Conservation (phyloP, 2,113 vertebrate species). For the Corythaixoides concolor region DNA sequence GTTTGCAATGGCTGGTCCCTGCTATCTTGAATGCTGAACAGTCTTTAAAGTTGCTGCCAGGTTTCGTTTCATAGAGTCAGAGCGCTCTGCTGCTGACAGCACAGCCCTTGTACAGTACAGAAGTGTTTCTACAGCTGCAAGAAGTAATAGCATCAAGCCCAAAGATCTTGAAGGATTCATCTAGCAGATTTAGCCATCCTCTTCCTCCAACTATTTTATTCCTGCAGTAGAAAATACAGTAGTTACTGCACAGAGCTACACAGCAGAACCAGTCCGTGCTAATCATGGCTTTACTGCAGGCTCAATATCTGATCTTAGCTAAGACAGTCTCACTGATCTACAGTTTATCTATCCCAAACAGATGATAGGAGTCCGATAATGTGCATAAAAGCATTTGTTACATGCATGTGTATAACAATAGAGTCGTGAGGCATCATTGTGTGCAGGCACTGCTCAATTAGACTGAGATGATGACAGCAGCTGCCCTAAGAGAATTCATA, state of each 20-base stretch:
- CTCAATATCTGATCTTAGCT: neutral
- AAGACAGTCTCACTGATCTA: neutral
- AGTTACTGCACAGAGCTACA: neutral
- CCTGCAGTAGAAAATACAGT: neutral
- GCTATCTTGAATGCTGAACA: neutral
- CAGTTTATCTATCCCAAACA: neutral
- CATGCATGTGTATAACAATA: neutral
- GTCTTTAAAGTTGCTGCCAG: neutral
- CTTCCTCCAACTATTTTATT: neutral
- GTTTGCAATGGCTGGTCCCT: neutral
- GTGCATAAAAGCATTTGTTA: neutral
- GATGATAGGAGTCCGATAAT: neutral
- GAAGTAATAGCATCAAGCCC: neutral
- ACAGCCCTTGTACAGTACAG: neutral
- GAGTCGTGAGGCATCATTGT: neutral
- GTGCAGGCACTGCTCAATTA: neutral
- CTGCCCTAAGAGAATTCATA: neutral
- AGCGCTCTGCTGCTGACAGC: neutral
- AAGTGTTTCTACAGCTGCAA: neutral
- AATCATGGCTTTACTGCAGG: neutral
- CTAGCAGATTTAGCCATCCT: neutral
- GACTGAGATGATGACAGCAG: neutral
- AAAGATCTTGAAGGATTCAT: neutral
- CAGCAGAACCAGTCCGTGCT: rapidly evolving
- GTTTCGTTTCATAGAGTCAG: neutral